Conservation (phyloP, 2,888 invertebrate genomes). For the Mesorhabditis belari region DNA sequence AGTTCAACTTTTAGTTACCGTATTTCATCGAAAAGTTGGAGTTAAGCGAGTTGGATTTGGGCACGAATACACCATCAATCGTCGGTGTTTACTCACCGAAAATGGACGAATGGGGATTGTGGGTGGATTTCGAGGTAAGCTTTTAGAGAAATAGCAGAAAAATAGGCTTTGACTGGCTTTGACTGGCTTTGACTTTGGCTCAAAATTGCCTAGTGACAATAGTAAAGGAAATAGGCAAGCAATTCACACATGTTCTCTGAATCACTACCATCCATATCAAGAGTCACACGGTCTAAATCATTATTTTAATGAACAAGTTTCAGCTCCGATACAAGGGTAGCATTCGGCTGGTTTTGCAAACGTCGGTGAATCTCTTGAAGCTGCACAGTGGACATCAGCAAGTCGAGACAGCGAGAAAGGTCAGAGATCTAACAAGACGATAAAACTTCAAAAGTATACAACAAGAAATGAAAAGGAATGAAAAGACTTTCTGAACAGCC, state of each 20-base stretch:
- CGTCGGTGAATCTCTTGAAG: slow-evolving; percentile 77
- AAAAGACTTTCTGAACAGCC: background rate
- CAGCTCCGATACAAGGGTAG: slow-evolving; percentile 60
- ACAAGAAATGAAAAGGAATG: too few relatives aligned
- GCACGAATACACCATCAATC: slow-evolving; percentile 40
- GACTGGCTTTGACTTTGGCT: background rate
- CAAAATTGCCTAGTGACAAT: background rate
- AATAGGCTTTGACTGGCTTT: background rate
- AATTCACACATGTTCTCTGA: too few relatives aligned
- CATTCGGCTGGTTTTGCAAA: slow-evolving; percentile 74
- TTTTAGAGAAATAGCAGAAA: background rate
- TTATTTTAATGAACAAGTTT: too few relatives aligned
- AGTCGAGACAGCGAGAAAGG: slow-evolving; percentile 2
- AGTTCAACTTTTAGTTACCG: slow-evolving; percentile 62
- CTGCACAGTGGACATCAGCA: slow-evolving; percentile 51
- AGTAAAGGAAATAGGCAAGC: background rate
- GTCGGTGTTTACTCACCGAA: slow-evolving; percentile 59
- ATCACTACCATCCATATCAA: too few relatives aligned
- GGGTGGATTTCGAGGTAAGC: slow-evolving; percentile 72
- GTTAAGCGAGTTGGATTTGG: slow-evolving; percentile 56
- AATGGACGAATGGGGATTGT: slow-evolving; percentile 75
- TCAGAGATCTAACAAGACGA: too few relatives aligned
- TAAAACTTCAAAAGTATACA: too few relatives aligned
- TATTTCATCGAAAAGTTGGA: slow-evolving; percentile 78
- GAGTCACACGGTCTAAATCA: too few relatives aligned